These are phyloP conservation scores for Mobula hypostoma DNA, from an alignment of 2,113 vertebrate genomes.

Conservation along the genomic window DNA sequence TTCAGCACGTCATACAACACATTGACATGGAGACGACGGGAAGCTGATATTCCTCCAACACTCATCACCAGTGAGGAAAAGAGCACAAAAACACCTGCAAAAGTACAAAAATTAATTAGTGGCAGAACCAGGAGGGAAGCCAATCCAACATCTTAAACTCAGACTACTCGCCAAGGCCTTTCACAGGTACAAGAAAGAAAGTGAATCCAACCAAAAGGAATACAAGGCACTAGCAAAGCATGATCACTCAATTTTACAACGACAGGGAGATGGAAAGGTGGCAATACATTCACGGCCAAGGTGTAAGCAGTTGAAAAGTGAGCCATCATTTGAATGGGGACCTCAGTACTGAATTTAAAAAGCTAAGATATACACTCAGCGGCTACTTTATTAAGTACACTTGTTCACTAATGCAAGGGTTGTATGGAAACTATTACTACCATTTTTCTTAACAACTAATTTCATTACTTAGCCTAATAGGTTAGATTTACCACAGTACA, in stretches of 20 bases:
- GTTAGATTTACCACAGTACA: too few relatives aligned
- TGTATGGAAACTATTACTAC: too few relatives aligned
- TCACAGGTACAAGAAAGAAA: not conserved
- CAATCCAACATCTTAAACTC: not conserved
- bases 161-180: too few relatives aligned
- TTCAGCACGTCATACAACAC: conserved; percentile 80
- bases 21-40: conserved; percentile 71
- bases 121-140: not conserved
- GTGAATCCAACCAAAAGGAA: not conserved
- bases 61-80: conserved; percentile 81
- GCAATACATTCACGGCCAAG: not conserved
- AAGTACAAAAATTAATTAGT: not conserved
- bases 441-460: too few relatives aligned
- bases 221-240: not conserved
- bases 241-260: not conserved
- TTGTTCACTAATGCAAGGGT: too few relatives aligned
- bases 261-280: not conserved
- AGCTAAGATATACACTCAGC: not conserved
- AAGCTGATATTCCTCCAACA: conserved; percentile 82
- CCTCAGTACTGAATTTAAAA: too few relatives aligned
- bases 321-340: not conserved
- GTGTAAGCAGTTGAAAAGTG: not conserved
- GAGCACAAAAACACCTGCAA: conserved; percentile 73
- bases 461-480: too few relatives aligned
- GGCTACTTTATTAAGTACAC: too few relatives aligned